Conservation (phyloP, 2,888 invertebrate species). For the Cryptosula pallasiana region DNA sequence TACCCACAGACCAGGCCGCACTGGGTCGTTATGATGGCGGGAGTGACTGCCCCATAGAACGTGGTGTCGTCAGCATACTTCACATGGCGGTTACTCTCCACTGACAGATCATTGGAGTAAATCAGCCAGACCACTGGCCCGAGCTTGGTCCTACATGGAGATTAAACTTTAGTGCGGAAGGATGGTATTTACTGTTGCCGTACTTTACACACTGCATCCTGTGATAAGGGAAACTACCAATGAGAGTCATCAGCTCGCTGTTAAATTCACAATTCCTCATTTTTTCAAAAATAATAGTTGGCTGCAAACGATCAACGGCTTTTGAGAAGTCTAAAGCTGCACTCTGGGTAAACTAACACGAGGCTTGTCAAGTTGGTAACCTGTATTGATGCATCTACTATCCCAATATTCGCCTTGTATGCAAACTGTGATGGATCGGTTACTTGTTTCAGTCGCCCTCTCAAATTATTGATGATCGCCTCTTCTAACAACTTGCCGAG, state of each 20-base stretch:
- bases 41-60: too few relatives aligned
- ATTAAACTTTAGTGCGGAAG: too few relatives aligned
- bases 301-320: not conserved
- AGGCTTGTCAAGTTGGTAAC: not conserved
- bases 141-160: not conserved
- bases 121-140: not conserved
- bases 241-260: too few relatives aligned
- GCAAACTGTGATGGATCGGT: too few relatives aligned
- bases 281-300: not conserved
- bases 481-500: not conserved
- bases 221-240: too few relatives aligned
- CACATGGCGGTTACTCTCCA: not conserved
- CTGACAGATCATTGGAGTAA: not conserved
- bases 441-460: not conserved
- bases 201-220: too few relatives aligned
- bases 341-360: not conserved
- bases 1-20: too few relatives aligned
- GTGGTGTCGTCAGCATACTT: not conserved
- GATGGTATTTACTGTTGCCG: too few relatives aligned
- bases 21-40: too few relatives aligned
- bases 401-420: not conserved
- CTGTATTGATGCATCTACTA: not conserved
- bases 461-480: not conserved
- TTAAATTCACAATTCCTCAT: too few relatives aligned
- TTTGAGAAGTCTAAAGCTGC: not conserved